Conservation (phyloP, 2,888 invertebrate species). For the Pachydiplax longipennis region DNA sequence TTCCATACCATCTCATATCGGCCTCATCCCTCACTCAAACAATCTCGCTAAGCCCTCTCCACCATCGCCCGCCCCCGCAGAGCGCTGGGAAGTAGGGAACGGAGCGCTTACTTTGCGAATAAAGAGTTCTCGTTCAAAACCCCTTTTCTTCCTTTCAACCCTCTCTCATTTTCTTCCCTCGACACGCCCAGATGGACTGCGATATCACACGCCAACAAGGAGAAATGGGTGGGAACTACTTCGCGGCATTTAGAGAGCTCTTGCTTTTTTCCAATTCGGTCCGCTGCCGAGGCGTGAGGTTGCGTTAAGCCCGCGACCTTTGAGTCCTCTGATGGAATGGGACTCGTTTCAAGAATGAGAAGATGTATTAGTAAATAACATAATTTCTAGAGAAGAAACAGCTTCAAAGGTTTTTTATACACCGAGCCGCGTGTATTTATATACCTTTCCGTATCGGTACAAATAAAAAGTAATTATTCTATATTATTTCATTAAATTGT, state of each 20-base stretch:
- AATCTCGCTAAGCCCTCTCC: not conserved
- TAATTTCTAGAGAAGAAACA: too few species aligned
- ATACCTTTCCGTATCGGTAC: too few species aligned
- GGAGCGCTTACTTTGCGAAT: slow-evolving; percentile 14
- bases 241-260: not conserved
- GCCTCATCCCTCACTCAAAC: not conserved
- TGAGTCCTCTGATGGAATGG: not conserved
- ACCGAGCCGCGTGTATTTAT: too few species aligned
- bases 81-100: not conserved
- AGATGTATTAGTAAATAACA: too few species aligned
- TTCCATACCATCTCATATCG: not conserved
- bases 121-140: not conserved
- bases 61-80: not conserved
- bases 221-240: not conserved
- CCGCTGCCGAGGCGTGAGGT: not conserved
- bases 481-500: too few species aligned
- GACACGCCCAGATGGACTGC: not conserved
- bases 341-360: too few species aligned
- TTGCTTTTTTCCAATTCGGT: not conserved
- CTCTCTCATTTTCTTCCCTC: not conserved
- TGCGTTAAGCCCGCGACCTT: not conserved
- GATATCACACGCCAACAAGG: not conserved
- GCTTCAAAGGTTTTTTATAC: too few species aligned
- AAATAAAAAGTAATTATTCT: too few species aligned
- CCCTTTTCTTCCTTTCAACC: not conserved